Base-by-base conservation (phyloP, 2,888 invertebrate species). In the Orthosia gracilis region DNA sequence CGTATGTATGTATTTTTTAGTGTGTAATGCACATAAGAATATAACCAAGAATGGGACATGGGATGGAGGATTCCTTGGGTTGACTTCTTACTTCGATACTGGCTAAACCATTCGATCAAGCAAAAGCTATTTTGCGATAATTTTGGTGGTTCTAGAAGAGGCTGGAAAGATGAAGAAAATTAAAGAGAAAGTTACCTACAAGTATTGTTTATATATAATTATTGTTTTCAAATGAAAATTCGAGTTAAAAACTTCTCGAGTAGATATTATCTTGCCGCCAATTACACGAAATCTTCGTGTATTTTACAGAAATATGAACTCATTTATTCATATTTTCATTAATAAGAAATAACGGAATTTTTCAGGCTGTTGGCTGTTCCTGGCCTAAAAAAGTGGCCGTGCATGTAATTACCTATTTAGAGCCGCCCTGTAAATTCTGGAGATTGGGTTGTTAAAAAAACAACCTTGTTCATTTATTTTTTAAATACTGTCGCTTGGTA, bases 361-460 rank as follows among this genome's bases (percentile, higher is more conserved):
- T 73, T 83, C 47, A 61, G 40, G 45, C 40, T 59, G 71, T 69
- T 58, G 62, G 64, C 61, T 31, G 31, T 58, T 23, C 66, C 62
- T 45, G 82, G 58, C 52, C 73, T 58, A 17, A 76, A 84, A 84
- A 85, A 65, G 61, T 76, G 67, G 52, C 67, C 63, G 81, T 64
- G 71, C 84, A 76, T 81, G 73, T 85, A 81, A 86, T 86, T 78
- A 84, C 84, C 59, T 70, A 74, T 81, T 81, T 57, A 69, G 68
- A 63, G 65, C 50, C 59, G 23, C 61, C 59, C 61, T 66, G 69
- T 77, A 67, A 83, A 77, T 85, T 80, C 61, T 50, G 45, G 45
- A 78, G 61, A 82, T 66, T 66, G 82, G 82, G 67, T 69, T 68
- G 50, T 76, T 70, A 69, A 64, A 79, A n/a, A 80, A 73, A 71